Base-by-base conservation (phyloP, 1,140 invertebrate species). In the Drosophila pruinosa region DNA sequence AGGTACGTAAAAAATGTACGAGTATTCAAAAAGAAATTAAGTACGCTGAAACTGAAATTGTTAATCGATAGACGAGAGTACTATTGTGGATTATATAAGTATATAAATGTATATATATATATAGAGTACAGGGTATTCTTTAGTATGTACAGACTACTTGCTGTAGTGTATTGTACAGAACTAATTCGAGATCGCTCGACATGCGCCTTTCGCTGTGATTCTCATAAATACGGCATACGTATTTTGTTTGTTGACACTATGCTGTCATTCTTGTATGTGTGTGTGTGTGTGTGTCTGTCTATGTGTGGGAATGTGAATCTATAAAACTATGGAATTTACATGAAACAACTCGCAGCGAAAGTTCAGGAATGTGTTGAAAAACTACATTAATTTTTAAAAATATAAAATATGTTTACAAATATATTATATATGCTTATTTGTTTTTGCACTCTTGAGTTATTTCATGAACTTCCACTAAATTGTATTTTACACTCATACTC, bases 1-100 rank as follows among this genome's bases (percentile, higher is more conserved):
- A 78, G 57, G 54, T 67, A 67, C 36, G 28, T 72, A 69, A 69
- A 48, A 71, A 52, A 75, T 67, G 58, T 50, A 17, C 22, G 21
- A n/a, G 21, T 45, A n/a, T 45, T 24, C 4, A 19, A 47, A n/a
- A 54, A 64, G 12, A 81, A 85, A 85, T 73, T 70, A 85, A 72
- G 47, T 79, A 68, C 45, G 62, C 63, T 72, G 69, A 67, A 72
- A 72, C 69, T 72, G 52, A 72, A 72, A 65, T 65, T 45, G 62
- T 72, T 72, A 59, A 67, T 69, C 26, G 38, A 67, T 24, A 65
- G 34, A 70, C 61, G 58, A 45, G 12, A 64, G 26, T 69, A n/a
- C n/a, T 38, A 1, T 38, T 63, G 50, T 63, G 31, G 58, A 6
- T 56, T 28, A 63, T 45, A 41, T 69, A 48, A 47, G 19, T 53